Evolutionary conservation across 2,888 invertebrate species (phyloP).

Genomic region (Drosophila tanythrix): DNA sequence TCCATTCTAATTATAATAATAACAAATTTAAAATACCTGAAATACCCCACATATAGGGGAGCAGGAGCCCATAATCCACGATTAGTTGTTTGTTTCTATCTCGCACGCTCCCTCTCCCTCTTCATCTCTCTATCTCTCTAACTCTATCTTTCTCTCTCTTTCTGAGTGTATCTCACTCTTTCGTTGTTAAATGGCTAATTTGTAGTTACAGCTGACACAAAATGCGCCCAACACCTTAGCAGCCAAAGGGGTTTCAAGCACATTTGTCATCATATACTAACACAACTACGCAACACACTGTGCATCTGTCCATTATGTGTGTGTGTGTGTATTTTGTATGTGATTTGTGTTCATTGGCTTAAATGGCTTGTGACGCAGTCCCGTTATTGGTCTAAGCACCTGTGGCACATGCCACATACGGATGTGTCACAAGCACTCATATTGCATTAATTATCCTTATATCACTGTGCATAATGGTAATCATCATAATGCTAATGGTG

Average conservation of each 20-base stretch:
- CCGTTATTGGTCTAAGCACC: slow-evolving; percentile 82
- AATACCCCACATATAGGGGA: not conserved
- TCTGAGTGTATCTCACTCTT: not conserved
- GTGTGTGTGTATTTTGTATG: slow-evolving; percentile 33
- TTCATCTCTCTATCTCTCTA: no score
- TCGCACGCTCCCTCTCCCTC: not conserved
- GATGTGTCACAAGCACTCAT: slow-evolving; percentile 57
- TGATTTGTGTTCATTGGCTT: slow-evolving; percentile 76
- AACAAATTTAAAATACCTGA: not conserved
- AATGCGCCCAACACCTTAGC: slow-evolving; percentile 35
- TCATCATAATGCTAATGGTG: slow-evolving; percentile 13
- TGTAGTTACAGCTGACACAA: slow-evolving; percentile 78
- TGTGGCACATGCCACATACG: slow-evolving; percentile 82
- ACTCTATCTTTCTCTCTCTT: not conserved
- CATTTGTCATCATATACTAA: slow-evolving; percentile 80
- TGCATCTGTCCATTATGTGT: slow-evolving; percentile 25
- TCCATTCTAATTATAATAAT: not conserved
- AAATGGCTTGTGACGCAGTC: slow-evolving; percentile 62
- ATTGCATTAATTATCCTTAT: slow-evolving; percentile 80
- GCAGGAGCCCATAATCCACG: slow-evolving; percentile 36
- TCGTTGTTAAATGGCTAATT: slow-evolving; percentile 78
- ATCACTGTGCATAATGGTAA: slow-evolving; percentile 21
- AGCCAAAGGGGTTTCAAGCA: slow-evolving; percentile 75
- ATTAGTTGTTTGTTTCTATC: slow-evolving; percentile 27
- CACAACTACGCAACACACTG: slow-evolving; percentile 37